Percentiles rank a stretch among this genome's conserved stretches.
Conservation (phyloP, 2,113 vertebrate genomes). For the Oenanthe oenanthe region DNA sequence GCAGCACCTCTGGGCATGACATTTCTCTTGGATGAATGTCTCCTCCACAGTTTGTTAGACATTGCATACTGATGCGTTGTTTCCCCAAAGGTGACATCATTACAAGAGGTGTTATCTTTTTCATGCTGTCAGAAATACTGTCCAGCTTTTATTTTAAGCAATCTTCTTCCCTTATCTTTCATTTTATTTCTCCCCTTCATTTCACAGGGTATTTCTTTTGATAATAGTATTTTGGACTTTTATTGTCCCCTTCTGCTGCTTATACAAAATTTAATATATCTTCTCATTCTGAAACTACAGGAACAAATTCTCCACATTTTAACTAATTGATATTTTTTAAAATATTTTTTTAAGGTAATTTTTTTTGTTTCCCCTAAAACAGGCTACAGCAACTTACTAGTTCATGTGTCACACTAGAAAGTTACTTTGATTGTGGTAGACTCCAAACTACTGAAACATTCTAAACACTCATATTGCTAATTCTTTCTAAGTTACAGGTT, state of each 20-base stretch:
- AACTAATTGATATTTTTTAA: neutral
- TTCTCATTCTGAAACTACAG: neutral
- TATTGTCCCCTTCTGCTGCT: neutral
- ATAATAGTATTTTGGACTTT: neutral
- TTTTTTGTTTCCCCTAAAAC: neutral
- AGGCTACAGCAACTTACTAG: neutral
- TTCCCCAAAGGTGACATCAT: slow-evolving; percentile 52
- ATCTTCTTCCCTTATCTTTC: neutral
- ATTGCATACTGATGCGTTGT: neutral
- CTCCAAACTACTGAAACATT: neutral
- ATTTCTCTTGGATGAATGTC: slow-evolving; percentile 46
- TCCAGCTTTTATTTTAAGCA: neutral
- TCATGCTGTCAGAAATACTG: neutral
- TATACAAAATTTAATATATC: neutral
- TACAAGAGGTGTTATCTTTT: slow-evolving; percentile 37
- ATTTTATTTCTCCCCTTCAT: neutral
- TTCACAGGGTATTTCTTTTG: neutral
- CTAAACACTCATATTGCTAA: neutral
- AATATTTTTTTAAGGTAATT: neutral
- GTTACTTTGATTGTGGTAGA: neutral
- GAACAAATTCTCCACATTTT: neutral
- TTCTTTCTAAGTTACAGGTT: neutral
- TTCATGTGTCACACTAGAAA: neutral
- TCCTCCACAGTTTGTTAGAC: slow-evolving; percentile 48
- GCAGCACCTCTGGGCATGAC: slow-evolving; percentile 54